Base-by-base conservation (phyloP, 2,888 invertebrate species). In the Drosophila longiperda region DNA sequence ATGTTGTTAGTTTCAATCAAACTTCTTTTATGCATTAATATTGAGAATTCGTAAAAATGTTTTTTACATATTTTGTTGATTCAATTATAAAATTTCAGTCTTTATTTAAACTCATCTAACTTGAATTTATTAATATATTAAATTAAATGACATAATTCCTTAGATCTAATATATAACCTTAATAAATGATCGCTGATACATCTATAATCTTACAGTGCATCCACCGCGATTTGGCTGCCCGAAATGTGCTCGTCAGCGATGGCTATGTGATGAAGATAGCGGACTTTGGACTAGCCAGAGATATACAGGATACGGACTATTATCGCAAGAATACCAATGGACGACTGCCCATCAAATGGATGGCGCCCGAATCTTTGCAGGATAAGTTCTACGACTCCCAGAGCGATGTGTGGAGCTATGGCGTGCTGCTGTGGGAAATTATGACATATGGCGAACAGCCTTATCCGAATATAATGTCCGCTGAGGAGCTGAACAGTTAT, bases 381-480 rank as follows among this genome's bases (percentile, higher is more conserved):
- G 97, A 99, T 91, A 96, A 99, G 89, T 96, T 98, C 49, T 99
- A 99, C 93, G 99, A 97, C 48, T 96, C 97, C 29, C 96, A 98
- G 94, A 97, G 97, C 80, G 97, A 98, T 92, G 97, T 98, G 52
- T 99, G 99, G 99, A 98, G 98, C 1, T 99, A 97, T 93, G 99
- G 99, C 34, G 97, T 99, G 69, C 94, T 99, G 33, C 93, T 99
- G 63, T 99, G 99, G 99, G 99, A 99, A 94, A 99, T 99, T 63
- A 99, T 99, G 97, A 99, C 99, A 0, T 95, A 99, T 64, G 99
- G 99, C 42, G 99, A 98, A 38, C 98, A 99, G n/a, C 99, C 99
- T 0, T 99, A 99, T 94, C 99, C 99, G 2, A 97, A 98, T 0
- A 97, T 99, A 29, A 98, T 98, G 58, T 96, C 96, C 11, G 97